A percentile compares a stretch with the other conserved stretches of the same genome.
phyloP scores from a whole-genome alignment of 2,797 vertebrate species.

The Pseudochirops corinnae region DNA sequence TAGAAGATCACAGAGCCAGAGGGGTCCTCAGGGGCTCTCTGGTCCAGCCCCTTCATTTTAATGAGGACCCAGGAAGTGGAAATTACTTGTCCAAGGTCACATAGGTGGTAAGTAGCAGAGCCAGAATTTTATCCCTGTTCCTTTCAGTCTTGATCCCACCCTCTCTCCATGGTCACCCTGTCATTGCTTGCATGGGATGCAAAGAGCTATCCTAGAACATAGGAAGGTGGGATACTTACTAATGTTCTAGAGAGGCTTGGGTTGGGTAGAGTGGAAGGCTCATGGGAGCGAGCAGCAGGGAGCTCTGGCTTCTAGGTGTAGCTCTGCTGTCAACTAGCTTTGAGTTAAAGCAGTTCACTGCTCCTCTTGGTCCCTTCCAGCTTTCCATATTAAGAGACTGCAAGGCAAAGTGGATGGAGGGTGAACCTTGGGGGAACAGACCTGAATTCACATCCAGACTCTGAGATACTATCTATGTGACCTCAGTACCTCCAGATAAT shows the following conservation, averaged over 20 bases:
- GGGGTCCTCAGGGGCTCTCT: not conserved
- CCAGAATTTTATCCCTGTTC: too few species aligned
- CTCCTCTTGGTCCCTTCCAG: not conserved
- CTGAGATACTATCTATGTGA: not conserved
- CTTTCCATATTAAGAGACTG: not conserved
- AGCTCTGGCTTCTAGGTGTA: not conserved
- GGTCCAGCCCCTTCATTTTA: not conserved
- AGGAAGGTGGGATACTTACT: not conserved
- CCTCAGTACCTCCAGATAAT: not conserved
- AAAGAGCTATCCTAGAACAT: not conserved
- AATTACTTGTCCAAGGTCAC: not conserved
- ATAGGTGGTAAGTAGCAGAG: not conserved
- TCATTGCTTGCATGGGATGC: not conserved
- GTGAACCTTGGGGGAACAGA: not conserved
- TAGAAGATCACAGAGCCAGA: not conserved
- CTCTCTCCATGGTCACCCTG: not conserved
- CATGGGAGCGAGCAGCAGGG: rapidly evolving
- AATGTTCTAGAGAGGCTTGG: not conserved
- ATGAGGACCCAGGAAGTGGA: not conserved
- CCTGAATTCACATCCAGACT: not conserved
- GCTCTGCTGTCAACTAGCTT: not conserved
- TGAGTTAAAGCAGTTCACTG: not conserved
- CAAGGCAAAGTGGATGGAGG: not conserved
- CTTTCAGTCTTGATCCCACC: not conserved
- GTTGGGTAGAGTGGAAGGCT: not conserved